A percentile compares a stretch with the other conserved stretches of the same genome.
phyloP scores from a whole-genome alignment of 1,140 invertebrate species.

The Rhynchophorus ferrugineus region DNA sequence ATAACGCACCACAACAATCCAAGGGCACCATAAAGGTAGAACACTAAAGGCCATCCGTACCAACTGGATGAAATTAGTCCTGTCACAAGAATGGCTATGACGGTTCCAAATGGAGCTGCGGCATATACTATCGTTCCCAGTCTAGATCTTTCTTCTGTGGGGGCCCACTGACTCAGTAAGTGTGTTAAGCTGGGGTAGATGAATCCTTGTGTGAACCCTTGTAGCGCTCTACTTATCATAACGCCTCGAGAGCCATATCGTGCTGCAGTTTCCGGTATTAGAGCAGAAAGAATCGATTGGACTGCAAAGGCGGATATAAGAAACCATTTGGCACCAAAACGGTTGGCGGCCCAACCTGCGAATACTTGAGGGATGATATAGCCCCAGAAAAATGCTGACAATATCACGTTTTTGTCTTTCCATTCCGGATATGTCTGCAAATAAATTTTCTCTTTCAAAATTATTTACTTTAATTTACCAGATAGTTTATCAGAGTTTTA shows the following conservation, averaged over 20 bases:
- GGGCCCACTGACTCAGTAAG: constrained; percentile 70
- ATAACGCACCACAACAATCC: constrained; percentile 52
- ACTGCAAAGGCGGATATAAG: constrained; percentile 50
- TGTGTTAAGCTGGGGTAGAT: constrained; percentile 70
- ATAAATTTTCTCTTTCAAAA: background rate
- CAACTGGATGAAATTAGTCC: constrained; percentile 56
- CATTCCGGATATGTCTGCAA: constrained; percentile 38
- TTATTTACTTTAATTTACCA: background rate
- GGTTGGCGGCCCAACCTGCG: constrained; percentile 57
- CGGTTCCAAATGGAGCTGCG: constrained; percentile 60
- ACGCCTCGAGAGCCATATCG: constrained; percentile 51
- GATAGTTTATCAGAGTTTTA: too few species aligned
- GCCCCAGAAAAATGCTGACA: constrained; percentile 62
- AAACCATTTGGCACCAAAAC: constrained; percentile 53
- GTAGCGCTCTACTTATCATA: constrained; percentile 56
- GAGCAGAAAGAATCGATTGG: constrained; percentile 44
- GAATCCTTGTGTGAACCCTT: constrained; percentile 73
- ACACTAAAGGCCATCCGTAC: constrained; percentile 69
- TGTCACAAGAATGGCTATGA: constrained; percentile 60
- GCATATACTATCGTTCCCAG: constrained; percentile 50
- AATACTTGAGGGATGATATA: constrained; percentile 52
- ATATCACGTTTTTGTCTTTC: constrained; percentile 44
- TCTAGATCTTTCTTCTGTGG: constrained; percentile 49
- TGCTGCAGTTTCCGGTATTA: constrained; percentile 42
- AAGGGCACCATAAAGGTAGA: constrained; percentile 64